Evolutionary conservation across 2,888 invertebrate species (phyloP).

Genomic region (Heliconius erato): DNA sequence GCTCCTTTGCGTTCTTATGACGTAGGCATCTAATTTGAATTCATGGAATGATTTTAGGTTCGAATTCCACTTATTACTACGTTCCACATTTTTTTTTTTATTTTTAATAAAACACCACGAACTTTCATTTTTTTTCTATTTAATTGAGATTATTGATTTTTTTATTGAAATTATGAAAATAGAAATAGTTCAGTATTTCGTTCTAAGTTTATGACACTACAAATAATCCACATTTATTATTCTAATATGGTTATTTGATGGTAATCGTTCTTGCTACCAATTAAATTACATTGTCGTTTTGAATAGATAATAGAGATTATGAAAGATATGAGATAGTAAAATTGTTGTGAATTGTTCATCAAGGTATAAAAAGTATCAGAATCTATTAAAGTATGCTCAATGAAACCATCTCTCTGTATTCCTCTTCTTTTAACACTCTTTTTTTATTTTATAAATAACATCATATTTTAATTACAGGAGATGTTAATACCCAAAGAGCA

Average conservation of each 20-base stretch:
- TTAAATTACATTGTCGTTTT: not conserved
- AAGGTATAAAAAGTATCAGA: too few relatives aligned
- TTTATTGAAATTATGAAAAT: too few relatives aligned
- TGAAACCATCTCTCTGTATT: too few relatives aligned
- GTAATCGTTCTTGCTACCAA: not conserved
- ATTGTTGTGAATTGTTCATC: too few relatives aligned
- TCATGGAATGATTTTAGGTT: not conserved
- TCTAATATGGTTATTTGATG: too few relatives aligned
- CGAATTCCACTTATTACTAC: too few relatives aligned
- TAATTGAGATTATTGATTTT: too few relatives aligned
- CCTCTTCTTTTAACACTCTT: not conserved
- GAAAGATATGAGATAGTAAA: not conserved
- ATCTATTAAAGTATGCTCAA: too few relatives aligned
- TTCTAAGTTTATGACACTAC: not conserved
- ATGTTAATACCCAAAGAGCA: conserved; percentile 83
- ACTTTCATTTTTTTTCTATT: too few relatives aligned
- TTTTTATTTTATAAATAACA: not conserved
- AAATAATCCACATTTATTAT: not conserved
- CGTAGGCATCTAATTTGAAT: not conserved
- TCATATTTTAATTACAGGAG: conserved; percentile 65
- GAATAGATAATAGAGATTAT: not conserved
- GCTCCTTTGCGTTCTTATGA: not conserved
- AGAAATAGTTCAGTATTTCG: too few relatives aligned
- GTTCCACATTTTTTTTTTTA: too few relatives aligned
- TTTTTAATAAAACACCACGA: too few relatives aligned